Evolutionary conservation across 2,113 vertebrate genomes (phyloP).

Genomic region (Petaurus breviceps): DNA sequence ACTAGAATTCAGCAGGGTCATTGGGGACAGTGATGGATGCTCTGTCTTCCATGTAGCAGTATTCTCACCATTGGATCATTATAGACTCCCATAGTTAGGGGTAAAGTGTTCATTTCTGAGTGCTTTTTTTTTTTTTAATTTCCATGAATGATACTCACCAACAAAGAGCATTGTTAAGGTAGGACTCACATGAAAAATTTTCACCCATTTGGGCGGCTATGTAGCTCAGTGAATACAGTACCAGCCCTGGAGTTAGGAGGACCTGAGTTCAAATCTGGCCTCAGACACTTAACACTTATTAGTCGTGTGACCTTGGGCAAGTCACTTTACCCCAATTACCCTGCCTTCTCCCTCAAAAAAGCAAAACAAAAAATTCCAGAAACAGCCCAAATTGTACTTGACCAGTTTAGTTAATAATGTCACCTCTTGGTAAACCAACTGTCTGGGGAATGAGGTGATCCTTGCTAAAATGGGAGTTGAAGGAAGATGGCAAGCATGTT

Average conservation of each 20-base stretch:
- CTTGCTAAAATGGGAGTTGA: background rate
- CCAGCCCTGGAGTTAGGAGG: too few relatives aligned
- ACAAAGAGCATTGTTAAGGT: background rate
- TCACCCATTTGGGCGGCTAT: too few relatives aligned
- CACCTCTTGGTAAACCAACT: background rate
- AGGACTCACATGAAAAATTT: background rate
- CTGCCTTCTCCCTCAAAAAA: too few relatives aligned
- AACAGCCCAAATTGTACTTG: background rate
- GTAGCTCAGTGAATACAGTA: too few relatives aligned
- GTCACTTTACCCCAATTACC: too few relatives aligned
- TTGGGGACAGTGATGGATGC: background rate
- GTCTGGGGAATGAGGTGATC: background rate
- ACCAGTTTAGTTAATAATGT: background rate
- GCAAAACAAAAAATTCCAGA: background rate
- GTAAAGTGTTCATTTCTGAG: background rate
- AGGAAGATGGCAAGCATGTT: background rate
- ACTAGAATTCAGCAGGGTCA: conserved; percentile 22
- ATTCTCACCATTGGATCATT: background rate
- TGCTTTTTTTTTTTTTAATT: background rate
- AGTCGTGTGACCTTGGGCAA: too few relatives aligned
- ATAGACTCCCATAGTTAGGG: background rate
- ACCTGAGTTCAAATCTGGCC: too few relatives aligned
- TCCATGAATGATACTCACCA: background rate
- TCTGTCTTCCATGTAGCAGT: background rate
- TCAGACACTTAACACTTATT: too few relatives aligned